Percentiles rank a stretch among this genome's conserved stretches.
Evolutionary conservation across 2,888 invertebrate genomes (phyloP).

Genomic region (Cosmopolites sordidus): DNA sequence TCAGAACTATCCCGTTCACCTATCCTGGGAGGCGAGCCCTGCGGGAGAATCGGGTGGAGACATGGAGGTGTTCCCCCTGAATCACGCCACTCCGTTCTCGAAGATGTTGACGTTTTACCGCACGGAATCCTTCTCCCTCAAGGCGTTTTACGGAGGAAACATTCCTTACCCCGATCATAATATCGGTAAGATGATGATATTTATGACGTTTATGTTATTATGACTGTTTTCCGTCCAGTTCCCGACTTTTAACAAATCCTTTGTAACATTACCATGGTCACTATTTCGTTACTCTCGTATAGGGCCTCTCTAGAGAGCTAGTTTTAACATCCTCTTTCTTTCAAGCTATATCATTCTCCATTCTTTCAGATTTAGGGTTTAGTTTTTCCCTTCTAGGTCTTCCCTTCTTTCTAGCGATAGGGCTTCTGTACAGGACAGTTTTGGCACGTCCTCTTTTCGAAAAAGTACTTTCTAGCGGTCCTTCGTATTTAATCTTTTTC

Average conservation of each 20-base stretch:
- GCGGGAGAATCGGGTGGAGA: slow-evolving; percentile 64
- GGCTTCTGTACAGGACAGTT: no score
- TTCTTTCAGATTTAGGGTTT: no score
- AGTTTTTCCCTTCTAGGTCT: no score
- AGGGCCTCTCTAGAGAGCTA: no score
- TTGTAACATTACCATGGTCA: no score
- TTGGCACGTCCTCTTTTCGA: no score
- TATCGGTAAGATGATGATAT: slow-evolving; percentile 71
- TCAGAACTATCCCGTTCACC: slow-evolving; percentile 75
- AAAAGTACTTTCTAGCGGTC: no score
- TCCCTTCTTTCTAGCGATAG: no score
- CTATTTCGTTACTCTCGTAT: no score
- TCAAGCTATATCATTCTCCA: no score
- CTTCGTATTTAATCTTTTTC: no score
- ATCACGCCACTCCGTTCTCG: slow-evolving; percentile 88
- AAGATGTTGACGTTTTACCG: slow-evolving; percentile 92
- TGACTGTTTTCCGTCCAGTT: background rate
- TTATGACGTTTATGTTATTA: background rate
- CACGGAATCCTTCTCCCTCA: slow-evolving; percentile 81
- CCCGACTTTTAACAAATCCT: background rate
- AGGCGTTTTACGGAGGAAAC: slow-evolving; percentile 74
- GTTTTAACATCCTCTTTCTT: no score
- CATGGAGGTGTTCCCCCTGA: slow-evolving; percentile 86
- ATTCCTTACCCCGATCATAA: slow-evolving; percentile 72
- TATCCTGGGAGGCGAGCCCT: slow-evolving; percentile 69